Evolutionary conservation across 2,888 invertebrate species (phyloP), one percentile per base, ranked within the genome.

Genomic region (Drosophila mercatorum): DNA sequence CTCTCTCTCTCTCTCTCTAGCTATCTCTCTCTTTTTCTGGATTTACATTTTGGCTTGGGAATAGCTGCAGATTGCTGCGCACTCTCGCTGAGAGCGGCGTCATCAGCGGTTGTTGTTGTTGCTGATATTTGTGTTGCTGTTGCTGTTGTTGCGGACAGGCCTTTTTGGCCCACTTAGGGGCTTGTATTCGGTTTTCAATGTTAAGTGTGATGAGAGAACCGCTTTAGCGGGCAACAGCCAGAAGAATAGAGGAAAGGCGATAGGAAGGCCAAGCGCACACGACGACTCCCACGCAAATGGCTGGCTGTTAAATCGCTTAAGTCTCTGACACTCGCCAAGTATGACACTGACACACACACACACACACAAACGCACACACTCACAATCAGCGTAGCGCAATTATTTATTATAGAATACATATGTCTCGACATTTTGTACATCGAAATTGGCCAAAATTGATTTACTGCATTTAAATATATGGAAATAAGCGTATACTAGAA

Each of bases 121-220:
- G 22, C 38, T 12, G 36, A 12, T 31, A 12, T 58, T 68, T 36
- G 57, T 68, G 59, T 63, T 59, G 28, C 17, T 38, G 56, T 60
- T 17, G 17, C 17, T 68, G 49, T 51, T 69, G 49, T 47, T 56
- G 41, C 51, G 61, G 75, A 69, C 74, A 85, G 74, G 83, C 78
- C 72, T 83, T 78, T 83, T 78, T 67, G 68, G 72, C 66, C 77
- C 82, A 82, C 88, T 89, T 85, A 83, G 89, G 83, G 89, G 81
- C 75, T 81, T 88, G 86, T 86, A 89, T 85, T 88, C 88, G 76
- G 76, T 89, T 86, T 86, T 86, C 85, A 86, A 85, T 85, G 85
- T 85, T 85, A 85, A 86, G 85, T 86, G 83, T 76, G 88, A 65
- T 74, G 70, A 68, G 70, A 63, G 78, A 71, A 64, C 80, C 69